These are phyloP conservation scores for Melangyna quadrimaculata DNA, from an alignment of 2,888 invertebrate genomes.

Conservation along the genomic window DNA sequence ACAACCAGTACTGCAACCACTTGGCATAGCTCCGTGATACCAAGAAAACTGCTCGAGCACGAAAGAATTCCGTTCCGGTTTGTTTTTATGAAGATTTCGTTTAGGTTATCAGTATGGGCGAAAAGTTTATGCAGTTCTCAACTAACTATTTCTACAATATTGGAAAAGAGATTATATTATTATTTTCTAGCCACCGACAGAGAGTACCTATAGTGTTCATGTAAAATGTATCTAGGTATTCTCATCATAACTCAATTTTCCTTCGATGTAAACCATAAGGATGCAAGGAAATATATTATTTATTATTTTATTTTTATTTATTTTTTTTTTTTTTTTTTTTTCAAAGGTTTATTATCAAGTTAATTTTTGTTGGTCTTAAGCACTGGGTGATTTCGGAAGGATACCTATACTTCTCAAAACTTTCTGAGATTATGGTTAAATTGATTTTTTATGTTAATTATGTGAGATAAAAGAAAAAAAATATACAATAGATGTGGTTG, in stretches of 20 bases:
- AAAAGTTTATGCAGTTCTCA: constrained; percentile 50
- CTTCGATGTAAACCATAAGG: constrained; percentile 34
- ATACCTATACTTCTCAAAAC: neutral
- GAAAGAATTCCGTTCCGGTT: neutral
- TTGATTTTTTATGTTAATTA: constrained; percentile 10
- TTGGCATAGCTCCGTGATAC: neutral
- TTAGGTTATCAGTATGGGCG: constrained; percentile 28
- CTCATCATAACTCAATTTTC: constrained; percentile 39
- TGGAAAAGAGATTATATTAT: constrained; percentile 34
- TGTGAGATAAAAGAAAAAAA: neutral
- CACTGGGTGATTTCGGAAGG: neutral
- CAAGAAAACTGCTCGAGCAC: neutral
- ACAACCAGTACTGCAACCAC: neutral
- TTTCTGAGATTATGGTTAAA: neutral
- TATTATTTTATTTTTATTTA: too few relatives aligned
- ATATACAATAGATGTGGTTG: neutral
- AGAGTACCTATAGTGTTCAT: neutral
- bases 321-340: too few relatives aligned
- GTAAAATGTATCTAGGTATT: neutral
- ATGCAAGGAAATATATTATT: constrained; percentile 40
- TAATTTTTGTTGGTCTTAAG: constrained; percentile 1
- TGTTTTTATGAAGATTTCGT: neutral
- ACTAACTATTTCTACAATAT: constrained; percentile 15
- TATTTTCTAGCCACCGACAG: neutral
- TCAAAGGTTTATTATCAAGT: constrained; percentile 20